Evolutionary conservation across 2,797 vertebrate species (phyloP).

Genomic region (Zalophus californianus): DNA sequence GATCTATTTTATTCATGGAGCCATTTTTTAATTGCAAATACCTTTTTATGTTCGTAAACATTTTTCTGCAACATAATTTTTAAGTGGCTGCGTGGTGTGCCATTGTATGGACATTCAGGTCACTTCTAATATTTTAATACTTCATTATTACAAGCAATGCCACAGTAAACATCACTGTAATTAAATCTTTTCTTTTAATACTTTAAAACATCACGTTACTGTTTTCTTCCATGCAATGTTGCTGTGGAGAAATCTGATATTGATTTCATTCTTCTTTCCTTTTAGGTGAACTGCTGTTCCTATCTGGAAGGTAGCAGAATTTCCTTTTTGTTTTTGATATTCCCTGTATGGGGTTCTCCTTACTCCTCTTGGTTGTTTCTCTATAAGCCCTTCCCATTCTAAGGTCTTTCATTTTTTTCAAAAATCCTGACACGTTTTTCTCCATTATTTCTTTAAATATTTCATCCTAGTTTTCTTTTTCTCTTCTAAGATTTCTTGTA

Average conservation of each 20-base stretch:
- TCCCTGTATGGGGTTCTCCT: neutral
- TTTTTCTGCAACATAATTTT: conserved; percentile 10
- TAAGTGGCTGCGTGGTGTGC: neutral
- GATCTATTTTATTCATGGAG: neutral
- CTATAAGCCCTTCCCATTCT: neutral
- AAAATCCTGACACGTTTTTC: neutral
- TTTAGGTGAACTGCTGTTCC: neutral
- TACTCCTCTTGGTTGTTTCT: neutral
- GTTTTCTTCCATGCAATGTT: neutral
- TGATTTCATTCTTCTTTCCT: neutral
- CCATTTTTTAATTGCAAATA: neutral
- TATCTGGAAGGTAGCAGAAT: neutral
- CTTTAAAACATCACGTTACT: neutral
- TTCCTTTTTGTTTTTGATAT: conserved; percentile 33
- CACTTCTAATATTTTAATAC: neutral
- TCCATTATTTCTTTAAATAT: conserved; percentile 30
- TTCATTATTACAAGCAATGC: neutral
- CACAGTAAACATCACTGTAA: neutral
- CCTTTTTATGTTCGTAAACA: neutral
- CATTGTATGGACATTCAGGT: neutral
- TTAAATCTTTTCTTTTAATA: conserved; percentile 13
- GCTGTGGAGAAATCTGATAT: neutral
- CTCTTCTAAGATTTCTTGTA: neutral
- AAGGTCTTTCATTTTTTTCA: conserved; percentile 1
- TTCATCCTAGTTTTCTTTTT: neutral